These are phyloP conservation scores for Molanna angustata DNA, from an alignment of 2,888 invertebrate species.

Conservation along the genomic window DNA sequence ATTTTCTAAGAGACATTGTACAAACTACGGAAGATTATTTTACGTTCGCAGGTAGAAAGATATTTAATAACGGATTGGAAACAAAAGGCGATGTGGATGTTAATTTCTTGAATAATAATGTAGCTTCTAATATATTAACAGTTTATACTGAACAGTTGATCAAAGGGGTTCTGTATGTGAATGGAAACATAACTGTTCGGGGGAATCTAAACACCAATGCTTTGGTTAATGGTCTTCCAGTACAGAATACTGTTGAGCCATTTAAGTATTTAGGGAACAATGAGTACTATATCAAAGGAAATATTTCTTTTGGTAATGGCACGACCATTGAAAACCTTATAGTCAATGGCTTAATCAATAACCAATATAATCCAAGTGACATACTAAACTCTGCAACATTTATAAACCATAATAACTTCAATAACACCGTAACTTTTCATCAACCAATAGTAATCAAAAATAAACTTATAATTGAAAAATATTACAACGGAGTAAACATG, in stretches of 20 bases:
- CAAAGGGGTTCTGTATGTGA: conserved; percentile 38
- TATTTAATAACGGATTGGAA: conserved; percentile 40
- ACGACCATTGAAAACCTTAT: conserved; percentile 30
- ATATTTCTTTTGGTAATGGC: conserved; percentile 33
- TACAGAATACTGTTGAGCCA: conserved; percentile 13
- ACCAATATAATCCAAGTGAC: conserved; percentile 31
- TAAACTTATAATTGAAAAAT: conserved; percentile 37
- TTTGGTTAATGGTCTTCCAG: conserved; percentile 15
- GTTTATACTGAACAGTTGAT: conserved; percentile 39
- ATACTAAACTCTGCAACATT: conserved; percentile 36
- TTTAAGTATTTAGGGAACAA: conserved; percentile 19
- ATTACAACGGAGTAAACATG: conserved; percentile 37
- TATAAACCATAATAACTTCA: conserved; percentile 35
- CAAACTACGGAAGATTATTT: conserved; percentile 41
- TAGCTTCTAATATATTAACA: conserved; percentile 42
- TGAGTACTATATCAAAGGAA: conserved; percentile 36
- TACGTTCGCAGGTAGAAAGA: conserved; percentile 37
- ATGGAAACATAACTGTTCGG: conserved; percentile 38
- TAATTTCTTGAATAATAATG: conserved; percentile 42
- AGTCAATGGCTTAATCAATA: conserved; percentile 34
- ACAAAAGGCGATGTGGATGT: conserved; percentile 40
- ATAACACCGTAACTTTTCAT: conserved; percentile 35
- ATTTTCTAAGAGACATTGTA: conserved; percentile 44
- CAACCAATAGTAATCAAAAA: conserved; percentile 33
- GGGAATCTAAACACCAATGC: conserved; percentile 26